Conservation (phyloP, 2,797 vertebrate species). For the Gadopsis bispinosus region DNA sequence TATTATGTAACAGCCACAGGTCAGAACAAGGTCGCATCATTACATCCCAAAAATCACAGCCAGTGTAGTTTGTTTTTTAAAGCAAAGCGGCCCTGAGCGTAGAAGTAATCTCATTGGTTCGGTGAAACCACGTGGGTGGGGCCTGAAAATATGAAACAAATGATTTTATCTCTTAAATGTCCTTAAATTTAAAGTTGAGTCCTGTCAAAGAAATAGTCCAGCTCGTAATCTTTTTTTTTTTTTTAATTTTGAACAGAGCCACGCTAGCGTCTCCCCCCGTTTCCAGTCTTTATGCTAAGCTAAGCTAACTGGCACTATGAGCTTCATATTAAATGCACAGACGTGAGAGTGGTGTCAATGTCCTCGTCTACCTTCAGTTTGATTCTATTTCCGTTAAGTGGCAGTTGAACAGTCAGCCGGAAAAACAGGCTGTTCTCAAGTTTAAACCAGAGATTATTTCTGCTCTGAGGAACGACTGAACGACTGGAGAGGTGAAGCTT, state of each 20-base stretch:
- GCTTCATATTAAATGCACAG: background rate
- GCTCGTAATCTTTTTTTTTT: no score
- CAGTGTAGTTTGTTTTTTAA: background rate
- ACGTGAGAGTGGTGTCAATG: background rate
- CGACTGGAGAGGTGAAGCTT: background rate
- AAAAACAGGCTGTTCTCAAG: background rate
- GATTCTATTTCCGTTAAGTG: background rate
- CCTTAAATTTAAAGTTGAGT: background rate
- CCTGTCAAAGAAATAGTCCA: background rate
- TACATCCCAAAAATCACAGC: background rate
- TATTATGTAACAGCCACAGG: slow-evolving; percentile 47
- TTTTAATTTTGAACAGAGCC: background rate
- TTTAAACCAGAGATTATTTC: slow-evolving; percentile 22
- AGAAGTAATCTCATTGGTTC: slow-evolving; percentile 1
- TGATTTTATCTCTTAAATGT: background rate
- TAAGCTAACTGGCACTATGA: background rate
- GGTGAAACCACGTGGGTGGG: background rate
- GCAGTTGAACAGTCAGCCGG: background rate
- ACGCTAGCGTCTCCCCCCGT: background rate
- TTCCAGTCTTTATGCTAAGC: background rate
- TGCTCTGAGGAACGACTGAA: background rate
- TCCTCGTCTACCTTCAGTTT: background rate
- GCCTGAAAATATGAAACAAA: background rate
- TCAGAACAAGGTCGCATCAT: slow-evolving; percentile 53
- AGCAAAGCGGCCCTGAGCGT: background rate